Base-by-base conservation (phyloP, 2,113 vertebrate genomes). In the Mesembrinibis cayennensis region DNA sequence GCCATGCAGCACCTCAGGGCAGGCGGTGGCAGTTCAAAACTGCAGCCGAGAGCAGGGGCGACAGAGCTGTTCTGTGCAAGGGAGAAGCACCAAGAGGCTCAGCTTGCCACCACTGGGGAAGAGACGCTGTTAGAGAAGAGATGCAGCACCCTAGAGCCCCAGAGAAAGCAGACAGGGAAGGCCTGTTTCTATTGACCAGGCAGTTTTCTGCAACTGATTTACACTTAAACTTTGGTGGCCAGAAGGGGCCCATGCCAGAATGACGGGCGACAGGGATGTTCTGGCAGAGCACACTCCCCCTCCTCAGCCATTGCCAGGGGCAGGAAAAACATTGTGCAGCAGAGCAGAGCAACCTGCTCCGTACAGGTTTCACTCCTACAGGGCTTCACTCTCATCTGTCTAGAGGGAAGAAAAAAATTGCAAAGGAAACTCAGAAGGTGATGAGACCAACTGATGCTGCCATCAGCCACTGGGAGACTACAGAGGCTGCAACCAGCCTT, bases 101-200 rank as follows among this genome's bases (percentile, higher is more conserved):
- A 96, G 52, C 70, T 87, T 65, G 92, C 94, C 45, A 91, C 87
- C 55, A 71, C 81, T 2, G 40, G 95, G 70, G 95, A 98, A 86
- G 90, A 96, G 18, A 84, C 19, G 19, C 42, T 97, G 30, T 55
- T 96, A 29, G 74, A 95, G 74, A 96, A 90, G 76, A 79, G 83
- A 61, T 62, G 84, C 14, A 55, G 71, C 5, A 29, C 80, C 38
- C 69, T 96, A 56, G 89, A 97, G 8, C 49, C 69, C 29, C 27
- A 44, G 86, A 96, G 95, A 82, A 97, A 87, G 49, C 88, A 96
- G 29, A 73, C 34, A 44, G 93, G 81, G 22, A 93, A 95, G 8
- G 22, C 69, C 16, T 7, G 40, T 59, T 72, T 72, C 77, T 16
- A 59, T 88, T 19, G 90, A 96, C 16, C 89, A 97, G 78, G 97